phyloP scores from a whole-genome alignment of 1,140 invertebrate species.

The Anadara kagoshimensis region DNA sequence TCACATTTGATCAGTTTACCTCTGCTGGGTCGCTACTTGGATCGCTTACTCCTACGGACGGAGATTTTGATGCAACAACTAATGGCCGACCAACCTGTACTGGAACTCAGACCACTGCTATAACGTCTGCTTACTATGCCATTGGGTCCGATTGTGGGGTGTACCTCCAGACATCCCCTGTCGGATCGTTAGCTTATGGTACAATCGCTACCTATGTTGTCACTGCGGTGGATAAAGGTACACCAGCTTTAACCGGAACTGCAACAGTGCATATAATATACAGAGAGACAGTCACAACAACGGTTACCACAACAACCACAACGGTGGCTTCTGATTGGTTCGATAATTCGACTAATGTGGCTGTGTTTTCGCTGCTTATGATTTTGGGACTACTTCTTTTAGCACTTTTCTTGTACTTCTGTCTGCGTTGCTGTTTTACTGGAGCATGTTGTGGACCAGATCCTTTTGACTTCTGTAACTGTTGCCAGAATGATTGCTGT shows the following conservation, averaged over 20 bases:
- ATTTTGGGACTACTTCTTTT: slow-evolving; percentile 24
- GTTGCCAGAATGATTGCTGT: slow-evolving; percentile 26
- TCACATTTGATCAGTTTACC: slow-evolving; percentile 24
- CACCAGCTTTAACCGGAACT: slow-evolving; percentile 7
- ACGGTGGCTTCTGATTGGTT: slow-evolving; percentile 23
- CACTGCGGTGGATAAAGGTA: slow-evolving; percentile 32
- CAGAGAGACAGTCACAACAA: slow-evolving; percentile 32
- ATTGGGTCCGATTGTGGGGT: slow-evolving; percentile 30
- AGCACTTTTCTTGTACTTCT: slow-evolving; percentile 24
- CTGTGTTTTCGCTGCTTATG: slow-evolving; percentile 24
- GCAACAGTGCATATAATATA: slow-evolving; percentile 28
- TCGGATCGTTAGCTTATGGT: slow-evolving; percentile 25
- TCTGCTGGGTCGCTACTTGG: slow-evolving; percentile 26
- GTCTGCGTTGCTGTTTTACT: slow-evolving; percentile 28
- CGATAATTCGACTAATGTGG: slow-evolving; percentile 25
- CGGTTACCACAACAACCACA: slow-evolving; percentile 32
- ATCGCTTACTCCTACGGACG: slow-evolving; percentile 24
- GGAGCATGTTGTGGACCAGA: slow-evolving; percentile 37
- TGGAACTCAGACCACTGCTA: not conserved
- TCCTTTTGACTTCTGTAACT: slow-evolving; percentile 39
- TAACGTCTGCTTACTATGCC: slow-evolving; percentile 22
- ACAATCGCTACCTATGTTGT: slow-evolving; percentile 14
- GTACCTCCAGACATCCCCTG: not conserved
- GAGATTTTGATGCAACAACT: slow-evolving; percentile 2
- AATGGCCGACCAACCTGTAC: slow-evolving; percentile 21